Base-by-base conservation (phyloP, 2,888 invertebrate species). In the Catonia carolina region DNA sequence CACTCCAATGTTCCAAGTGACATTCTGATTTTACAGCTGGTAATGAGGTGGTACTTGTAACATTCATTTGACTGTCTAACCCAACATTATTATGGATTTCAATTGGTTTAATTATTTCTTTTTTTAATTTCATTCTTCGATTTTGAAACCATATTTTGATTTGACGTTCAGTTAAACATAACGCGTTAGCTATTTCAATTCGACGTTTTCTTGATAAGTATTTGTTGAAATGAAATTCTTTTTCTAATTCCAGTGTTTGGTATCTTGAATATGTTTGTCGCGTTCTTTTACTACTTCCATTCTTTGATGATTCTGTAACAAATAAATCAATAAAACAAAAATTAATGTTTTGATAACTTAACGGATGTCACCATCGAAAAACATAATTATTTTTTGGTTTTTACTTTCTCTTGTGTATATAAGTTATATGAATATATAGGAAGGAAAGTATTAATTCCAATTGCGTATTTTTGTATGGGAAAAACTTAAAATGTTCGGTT, bases 101-200 rank as follows among this genome's bases (percentile, higher is more conserved):
- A 8, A 27, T 90, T 89, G 92, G 91, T 81, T 95, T 95, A 77
- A 47, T 48, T 22, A 95, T 93, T 76, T 96, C 96, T 78, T 95
- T 95, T 84, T 95, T 95, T 91, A 92, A 92, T 77, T 95, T 95
- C 95, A 95, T 95, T 71, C 95, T 95, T 95, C 66, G 93, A 92
- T 96, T 96, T 77, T 95, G 94, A 81, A 96, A 96, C 95, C 94
- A 95, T 75, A 96, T 96, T 83, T 95, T 94, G 72, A 95, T 95
- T 81, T 96, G 96, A 75, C 96, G 80, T 78, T 96, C 96, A 72
- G 95, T 95, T 71, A 96, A 83, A 74, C 94, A 93, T 63, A 97
- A 86, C 65, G 93, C 90, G 76, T 96, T 95, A 47, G 96, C 95
- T 68, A 96, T 96, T 80, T 94, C 94, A 72, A 96, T 94, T 71